Base-by-base conservation (phyloP, 2,797 vertebrate genomes). In the Caiman crocodilus region DNA sequence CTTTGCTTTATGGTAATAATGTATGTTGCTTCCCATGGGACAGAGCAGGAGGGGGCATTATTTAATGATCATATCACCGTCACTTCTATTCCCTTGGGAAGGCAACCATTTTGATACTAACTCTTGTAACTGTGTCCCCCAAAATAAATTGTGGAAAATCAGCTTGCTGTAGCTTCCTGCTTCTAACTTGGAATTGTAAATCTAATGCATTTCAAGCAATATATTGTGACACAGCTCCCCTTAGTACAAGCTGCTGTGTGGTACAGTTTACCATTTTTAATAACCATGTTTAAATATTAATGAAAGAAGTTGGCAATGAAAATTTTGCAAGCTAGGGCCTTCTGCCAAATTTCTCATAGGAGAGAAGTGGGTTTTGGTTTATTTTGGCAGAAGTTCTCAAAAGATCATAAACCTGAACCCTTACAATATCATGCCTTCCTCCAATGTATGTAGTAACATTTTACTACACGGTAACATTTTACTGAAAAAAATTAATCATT, bases 381-480 rank as follows among this genome's bases (percentile, higher is more conserved):
- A 21, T 85, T 3, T 55, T 0, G 0, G 87, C 5, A 30, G 58
- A 79, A 79, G 16, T 35, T 16, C 30, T 75, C 81, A 1, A 42
- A 87, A 71, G 12, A 15, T 69, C 14, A 1, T 18, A 50, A 50
- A 17, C 14, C 18, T 14, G 20, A 64, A 61, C 14, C 50, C 30
- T 71, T 75, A 26, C 76, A 65, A 17, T n/a, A 28, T 12, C 64
- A 5, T 57, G 25, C 12, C n/a, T 42, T 76, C 87, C 61, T 50
- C 56, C 28, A 79, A 81, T 83, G 79, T 26, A 58, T 71, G 85
- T 60, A 2, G 30, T 5, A 21, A 2, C 76, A 1, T 84, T 79
- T 78, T 74, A 17, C 7, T 18, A 2, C 55, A 11, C 4, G 15
- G 63, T 65, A 56, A 20, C 23, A n/a, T 7, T 32, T 83, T 30